These are phyloP conservation scores for Pantherophis guttatus DNA, from an alignment of 2,113 vertebrate species.

Conservation along the genomic window DNA sequence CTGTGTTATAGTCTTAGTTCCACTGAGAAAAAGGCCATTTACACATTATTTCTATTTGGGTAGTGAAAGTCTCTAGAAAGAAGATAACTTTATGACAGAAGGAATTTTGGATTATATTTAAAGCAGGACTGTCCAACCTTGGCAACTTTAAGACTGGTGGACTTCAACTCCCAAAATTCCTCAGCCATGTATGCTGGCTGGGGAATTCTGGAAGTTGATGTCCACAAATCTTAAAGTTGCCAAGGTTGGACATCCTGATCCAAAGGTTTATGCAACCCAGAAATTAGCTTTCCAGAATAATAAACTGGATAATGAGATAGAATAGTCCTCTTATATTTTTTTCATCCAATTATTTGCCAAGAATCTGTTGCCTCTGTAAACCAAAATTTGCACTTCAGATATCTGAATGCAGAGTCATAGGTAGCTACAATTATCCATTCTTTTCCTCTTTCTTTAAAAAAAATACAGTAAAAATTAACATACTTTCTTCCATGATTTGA, in stretches of 20 bases:
- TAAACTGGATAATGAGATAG: neutral
- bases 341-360: neutral
- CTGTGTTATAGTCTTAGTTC: neutral
- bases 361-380: neutral
- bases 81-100: neutral
- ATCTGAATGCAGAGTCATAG: neutral
- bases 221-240: neutral
- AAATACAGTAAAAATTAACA: neutral
- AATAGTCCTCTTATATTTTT: neutral
- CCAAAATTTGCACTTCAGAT: neutral
- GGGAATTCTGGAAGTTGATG: neutral
- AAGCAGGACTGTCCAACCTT: neutral
- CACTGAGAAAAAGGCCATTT: neutral
- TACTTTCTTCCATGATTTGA: neutral
- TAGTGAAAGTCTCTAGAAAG: neutral
- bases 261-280: neutral
- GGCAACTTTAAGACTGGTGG: neutral
- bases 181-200: neutral
- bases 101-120: neutral
- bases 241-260: neutral
- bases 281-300: neutral
- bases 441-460: neutral
- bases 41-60: neutral
- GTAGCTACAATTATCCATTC: neutral
- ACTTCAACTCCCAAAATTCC: neutral